Base-by-base conservation (phyloP, 2,113 vertebrate genomes). In the Elanoides forficatus region DNA sequence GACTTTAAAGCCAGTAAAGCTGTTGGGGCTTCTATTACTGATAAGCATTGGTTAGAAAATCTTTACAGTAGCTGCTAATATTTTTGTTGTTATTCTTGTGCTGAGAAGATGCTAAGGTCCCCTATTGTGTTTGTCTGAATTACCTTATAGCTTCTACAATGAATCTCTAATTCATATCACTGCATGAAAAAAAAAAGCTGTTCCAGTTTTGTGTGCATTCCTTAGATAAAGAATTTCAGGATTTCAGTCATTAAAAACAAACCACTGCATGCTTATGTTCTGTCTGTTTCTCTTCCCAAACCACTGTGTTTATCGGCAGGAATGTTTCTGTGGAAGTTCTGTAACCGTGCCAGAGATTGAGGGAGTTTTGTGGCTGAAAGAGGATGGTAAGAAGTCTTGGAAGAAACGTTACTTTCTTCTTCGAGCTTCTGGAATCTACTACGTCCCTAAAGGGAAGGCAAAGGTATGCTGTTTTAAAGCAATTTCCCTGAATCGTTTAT, bases 331-430 rank as follows among this genome's bases (percentile, higher is more conserved):
- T 88, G 99, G 99, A 78, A 99, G 99, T 97, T 99, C 99, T 15
- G 99, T 99, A 93, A 99, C 99, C 1, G 99, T 99, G 74, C 99
- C 99, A 70, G 99, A 99, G 98, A 99, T 99, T n/a, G 99, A 99
- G 88, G 99, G 99, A 45, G 96, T 99, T 63, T 97, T 99, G 94
- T 99, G 99, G 99, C 98, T 99, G 92, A 99, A 99, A 97, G 99
- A 99, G 59, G 99, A 99, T 86, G 99, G 99, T 81, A 99, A 99
- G 95, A 99, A 99, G 96, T 99, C 99, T 30, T 99, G 99, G 99
- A 99, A 99, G 97, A 99, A 99, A 80, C 99, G 99, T 70, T 99
- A 99, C 92, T 99, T 99, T 97, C 99, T 99, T 79, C 98, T 99
- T 71, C 97, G 99, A 86, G 99, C 99, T 56, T 99, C 99, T 81